These are phyloP conservation scores for Sebastes schlegelii DNA, from an alignment of 2,113 vertebrate species.

Conservation along the genomic window DNA sequence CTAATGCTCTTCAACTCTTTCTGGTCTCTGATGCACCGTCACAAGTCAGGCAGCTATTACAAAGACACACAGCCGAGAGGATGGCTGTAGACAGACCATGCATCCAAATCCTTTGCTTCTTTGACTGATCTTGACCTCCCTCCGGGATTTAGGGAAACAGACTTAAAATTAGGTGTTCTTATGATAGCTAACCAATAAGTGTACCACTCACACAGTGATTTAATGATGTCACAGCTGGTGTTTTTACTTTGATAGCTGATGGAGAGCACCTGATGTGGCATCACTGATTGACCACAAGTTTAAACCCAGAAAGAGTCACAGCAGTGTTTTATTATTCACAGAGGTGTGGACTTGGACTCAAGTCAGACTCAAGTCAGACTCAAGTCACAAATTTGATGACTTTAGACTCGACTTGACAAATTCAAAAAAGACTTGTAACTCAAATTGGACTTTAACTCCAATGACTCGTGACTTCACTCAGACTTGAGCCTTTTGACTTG, in stretches of 20 bases:
- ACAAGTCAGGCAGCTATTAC: constrained; percentile 87
- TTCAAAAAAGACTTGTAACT: too few species aligned
- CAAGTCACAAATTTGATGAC: too few species aligned
- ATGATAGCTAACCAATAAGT: neutral
- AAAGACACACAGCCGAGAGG: constrained; percentile 88
- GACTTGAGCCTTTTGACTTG: too few species aligned
- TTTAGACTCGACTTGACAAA: too few species aligned
- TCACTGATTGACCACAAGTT: neutral
- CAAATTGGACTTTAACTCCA: too few species aligned
- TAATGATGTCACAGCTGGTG: neutral
- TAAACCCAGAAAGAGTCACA: neutral
- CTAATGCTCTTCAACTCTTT: constrained; percentile 90
- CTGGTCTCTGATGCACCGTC: constrained; percentile 91
- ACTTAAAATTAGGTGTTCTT: neutral
- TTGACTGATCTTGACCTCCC: neutral
- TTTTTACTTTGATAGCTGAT: constrained; percentile 1
- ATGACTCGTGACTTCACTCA: too few species aligned
- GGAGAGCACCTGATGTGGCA: neutral
- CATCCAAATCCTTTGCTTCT: neutral
- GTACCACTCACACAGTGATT: neutral
- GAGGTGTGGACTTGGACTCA: too few species aligned
- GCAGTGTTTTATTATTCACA: neutral
- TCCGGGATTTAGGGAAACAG: neutral
- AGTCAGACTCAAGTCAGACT: too few species aligned
- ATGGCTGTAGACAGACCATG: constrained; percentile 85